Evolutionary conservation across 2,888 invertebrate genomes (phyloP).

Genomic region (Tetropium fuscum): DNA sequence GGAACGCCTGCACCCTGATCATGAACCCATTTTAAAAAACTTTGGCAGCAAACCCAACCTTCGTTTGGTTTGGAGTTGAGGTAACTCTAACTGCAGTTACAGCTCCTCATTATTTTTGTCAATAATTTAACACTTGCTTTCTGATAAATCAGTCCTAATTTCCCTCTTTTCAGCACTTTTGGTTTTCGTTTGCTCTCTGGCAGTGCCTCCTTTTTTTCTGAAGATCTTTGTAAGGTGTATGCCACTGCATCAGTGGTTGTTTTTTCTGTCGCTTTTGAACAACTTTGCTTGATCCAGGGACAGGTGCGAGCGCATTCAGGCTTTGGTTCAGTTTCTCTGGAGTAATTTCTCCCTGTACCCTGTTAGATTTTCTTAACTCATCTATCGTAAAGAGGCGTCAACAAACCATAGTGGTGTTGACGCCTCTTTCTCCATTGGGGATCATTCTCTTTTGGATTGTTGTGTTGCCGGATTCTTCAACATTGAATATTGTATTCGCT

Average conservation of each 20-base stretch:
- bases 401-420: neutral
- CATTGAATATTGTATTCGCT: constrained; percentile 33
- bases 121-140: constrained; percentile 12
- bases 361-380: no score
- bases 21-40: neutral
- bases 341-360: constrained; percentile 1
- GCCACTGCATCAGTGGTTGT: constrained; percentile 16
- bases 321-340: constrained; percentile 14
- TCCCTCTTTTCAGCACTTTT: constrained; percentile 1
- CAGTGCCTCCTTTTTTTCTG: constrained; percentile 12
- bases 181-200: constrained; percentile 9
- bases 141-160: neutral
- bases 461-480: constrained; percentile 35
- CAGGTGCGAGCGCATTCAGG: constrained; percentile 3
- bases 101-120: constrained; percentile 4
- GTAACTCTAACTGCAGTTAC: constrained; percentile 2
- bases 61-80: constrained; percentile 9
- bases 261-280: constrained; percentile 7
- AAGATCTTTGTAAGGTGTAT: constrained; percentile 26
- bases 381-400: no score
- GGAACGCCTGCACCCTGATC: neutral
- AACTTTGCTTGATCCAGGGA: constrained; percentile 8
- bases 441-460: constrained; percentile 24
- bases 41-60: neutral
- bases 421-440: neutral